Conservation (phyloP, 2,113 vertebrate species). For the Actenoides hombroni region DNA sequence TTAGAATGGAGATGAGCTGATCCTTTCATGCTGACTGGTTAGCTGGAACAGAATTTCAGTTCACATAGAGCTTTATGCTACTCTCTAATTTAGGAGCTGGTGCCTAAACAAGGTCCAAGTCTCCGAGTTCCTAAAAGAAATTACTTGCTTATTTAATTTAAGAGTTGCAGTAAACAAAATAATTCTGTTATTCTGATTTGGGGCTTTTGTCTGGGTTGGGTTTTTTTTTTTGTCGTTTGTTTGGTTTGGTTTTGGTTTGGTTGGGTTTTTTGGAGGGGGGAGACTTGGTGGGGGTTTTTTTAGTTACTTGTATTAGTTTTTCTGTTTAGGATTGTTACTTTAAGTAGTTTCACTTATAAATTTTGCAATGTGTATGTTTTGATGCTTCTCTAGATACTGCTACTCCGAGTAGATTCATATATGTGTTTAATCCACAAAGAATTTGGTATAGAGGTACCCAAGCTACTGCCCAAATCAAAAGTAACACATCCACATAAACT, state of each 20-base stretch:
- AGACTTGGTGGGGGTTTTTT: neutral
- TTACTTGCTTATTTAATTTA: neutral
- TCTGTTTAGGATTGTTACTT: neutral
- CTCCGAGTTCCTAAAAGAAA: neutral
- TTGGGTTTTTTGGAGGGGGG: too few species aligned
- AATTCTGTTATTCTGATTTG: neutral
- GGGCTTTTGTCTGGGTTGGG: neutral
- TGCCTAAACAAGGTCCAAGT: neutral
- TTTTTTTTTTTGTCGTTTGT: too few species aligned
- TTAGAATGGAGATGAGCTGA: slow-evolving; percentile 10
- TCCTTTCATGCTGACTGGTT: neutral
- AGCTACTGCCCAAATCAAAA: neutral
- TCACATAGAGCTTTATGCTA: neutral
- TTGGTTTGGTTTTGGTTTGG: too few species aligned
- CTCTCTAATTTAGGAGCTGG: neutral
- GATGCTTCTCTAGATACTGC: neutral
- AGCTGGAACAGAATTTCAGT: neutral
- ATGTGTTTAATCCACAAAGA: neutral
- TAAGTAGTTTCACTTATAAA: neutral
- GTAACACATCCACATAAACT: neutral
- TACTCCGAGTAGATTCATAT: neutral
- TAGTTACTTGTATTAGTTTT: neutral
- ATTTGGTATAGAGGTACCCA: neutral
- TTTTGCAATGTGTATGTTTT: neutral
- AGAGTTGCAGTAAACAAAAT: neutral